Percentiles rank a stretch among this genome's conserved stretches.
Conservation (phyloP, 2,797 vertebrate genomes). For the Denticeps clupeoides region DNA sequence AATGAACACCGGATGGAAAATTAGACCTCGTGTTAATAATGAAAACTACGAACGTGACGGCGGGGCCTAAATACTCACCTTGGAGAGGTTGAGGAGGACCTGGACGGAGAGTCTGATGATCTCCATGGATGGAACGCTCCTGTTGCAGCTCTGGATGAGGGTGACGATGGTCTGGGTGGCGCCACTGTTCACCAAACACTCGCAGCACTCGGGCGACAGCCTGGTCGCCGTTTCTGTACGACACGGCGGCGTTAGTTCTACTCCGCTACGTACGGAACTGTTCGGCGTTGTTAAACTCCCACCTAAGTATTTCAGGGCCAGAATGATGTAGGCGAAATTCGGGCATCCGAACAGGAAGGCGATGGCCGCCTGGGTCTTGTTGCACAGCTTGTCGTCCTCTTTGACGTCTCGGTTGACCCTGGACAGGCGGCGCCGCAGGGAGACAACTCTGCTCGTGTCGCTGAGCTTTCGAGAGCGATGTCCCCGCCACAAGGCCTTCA, state of each 20-base stretch:
- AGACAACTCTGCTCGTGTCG: constrained; percentile 56
- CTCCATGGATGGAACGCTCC: constrained; percentile 91
- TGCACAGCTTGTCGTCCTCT: constrained; percentile 77
- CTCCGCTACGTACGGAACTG: neutral
- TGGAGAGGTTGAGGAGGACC: constrained; percentile 88
- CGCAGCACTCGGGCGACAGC: constrained; percentile 81
- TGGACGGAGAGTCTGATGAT: constrained; percentile 78
- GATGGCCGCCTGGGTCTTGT: constrained; percentile 73
- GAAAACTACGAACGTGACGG: neutral
- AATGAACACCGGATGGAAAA: too few relatives aligned
- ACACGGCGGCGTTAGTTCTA: neutral
- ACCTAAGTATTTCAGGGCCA: constrained; percentile 85
- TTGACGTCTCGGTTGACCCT: constrained; percentile 50
- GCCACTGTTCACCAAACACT: constrained; percentile 74
- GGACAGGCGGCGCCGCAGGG: constrained; percentile 61
- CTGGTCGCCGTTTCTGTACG: constrained; percentile 74
- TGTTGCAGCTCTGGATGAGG: constrained; percentile 84
- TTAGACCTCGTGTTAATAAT: neutral
- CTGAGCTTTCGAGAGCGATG: constrained; percentile 68
- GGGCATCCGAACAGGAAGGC: constrained; percentile 75
- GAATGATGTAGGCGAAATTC: constrained; percentile 80
- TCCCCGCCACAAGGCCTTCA: constrained; percentile 88
- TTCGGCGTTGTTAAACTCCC: too few relatives aligned
- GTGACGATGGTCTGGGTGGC: constrained; percentile 69
- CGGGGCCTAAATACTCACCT: constrained; percentile 75